Base-by-base conservation (phyloP, 2,888 invertebrate species). In the Eurois occulta region DNA sequence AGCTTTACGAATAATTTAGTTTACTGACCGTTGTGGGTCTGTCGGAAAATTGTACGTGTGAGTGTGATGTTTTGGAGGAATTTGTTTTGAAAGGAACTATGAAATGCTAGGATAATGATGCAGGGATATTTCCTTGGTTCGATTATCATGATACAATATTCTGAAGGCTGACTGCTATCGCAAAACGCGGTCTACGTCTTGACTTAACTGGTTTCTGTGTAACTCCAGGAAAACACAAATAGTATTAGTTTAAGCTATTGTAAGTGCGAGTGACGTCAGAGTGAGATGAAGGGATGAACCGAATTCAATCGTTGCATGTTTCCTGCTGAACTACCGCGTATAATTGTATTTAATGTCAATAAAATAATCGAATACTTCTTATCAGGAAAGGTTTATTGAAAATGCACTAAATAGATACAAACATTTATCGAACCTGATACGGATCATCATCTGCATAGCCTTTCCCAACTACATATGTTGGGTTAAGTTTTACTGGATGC, bases 1-100 rank as follows among this genome's bases (percentile, higher is more conserved):
- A 68, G 21, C 7, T 24, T 18, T 16, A 46, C 41, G 18, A 76
- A 52, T 81, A 52, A 79, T 81, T 76, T 60, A 60, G 43, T 28
- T 80, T 64, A 52, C 28, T 72, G 71, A 41, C 24, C 48, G 41
- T 43, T 43, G 35, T 24, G 2, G 35, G 13, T 32, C 1, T 62
- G 52, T 52, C 2, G 43, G 43, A 52, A 5, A 18, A 32, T 52
- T 79, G 24, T 69, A 55, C 55, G 55, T 5, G 13, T n/a, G 5
- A 21, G 10, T 16, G 21, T 43, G 11, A 10, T 73, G 2, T 74
- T 24, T 55, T 74, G n/a, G 21, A 24, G 21, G 32, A 10, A 16
- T n/a, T 21, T 5, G 18, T 43, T 35, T n/a, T 43, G n/a, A 18
- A 38, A 69, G 13, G 21, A 70, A 72, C 11, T 32, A 6, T 28